A percentile compares a stretch with the other conserved stretches of the same genome.
These are phyloP conservation scores for Aplodontia rufa DNA, from an alignment of 2,113 vertebrate species.

Conservation along the genomic window DNA sequence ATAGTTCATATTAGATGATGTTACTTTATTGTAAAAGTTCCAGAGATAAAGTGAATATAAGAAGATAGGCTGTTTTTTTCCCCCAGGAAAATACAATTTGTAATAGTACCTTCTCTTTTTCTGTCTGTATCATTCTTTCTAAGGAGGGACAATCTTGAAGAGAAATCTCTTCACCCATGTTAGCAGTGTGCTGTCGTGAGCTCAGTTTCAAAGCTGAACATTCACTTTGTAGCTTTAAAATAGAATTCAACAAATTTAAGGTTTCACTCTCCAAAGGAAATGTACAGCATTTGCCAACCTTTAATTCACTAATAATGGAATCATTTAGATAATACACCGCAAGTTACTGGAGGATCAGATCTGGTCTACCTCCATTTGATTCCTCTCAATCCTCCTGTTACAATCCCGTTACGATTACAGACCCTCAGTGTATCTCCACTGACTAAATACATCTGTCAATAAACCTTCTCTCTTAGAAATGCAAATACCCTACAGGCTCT, in stretches of 20 bases:
- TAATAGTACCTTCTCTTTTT: not conserved
- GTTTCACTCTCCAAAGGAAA: not conserved
- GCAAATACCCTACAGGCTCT: constrained; percentile 18
- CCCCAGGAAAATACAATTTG: not conserved
- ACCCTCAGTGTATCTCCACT: not conserved
- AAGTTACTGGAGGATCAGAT: not conserved
- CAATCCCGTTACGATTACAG: not conserved
- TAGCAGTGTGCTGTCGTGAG: not conserved
- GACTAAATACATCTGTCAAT: not conserved
- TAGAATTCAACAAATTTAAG: not conserved
- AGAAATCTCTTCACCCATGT: not conserved
- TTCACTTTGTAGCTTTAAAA: constrained; percentile 8
- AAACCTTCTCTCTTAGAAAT: constrained; percentile 45
- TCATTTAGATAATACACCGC: not conserved
- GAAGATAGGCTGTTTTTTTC: not conserved
- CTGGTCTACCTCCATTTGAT: not conserved
- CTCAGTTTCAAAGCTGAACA: not conserved
- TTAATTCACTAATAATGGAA: constrained; percentile 8
- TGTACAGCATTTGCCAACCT: not conserved
- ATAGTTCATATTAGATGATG: not conserved
- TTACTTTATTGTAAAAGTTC: not conserved
- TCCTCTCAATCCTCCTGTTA: not conserved
- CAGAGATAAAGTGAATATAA: not conserved
- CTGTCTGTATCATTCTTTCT: not conserved
- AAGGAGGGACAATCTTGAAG: not conserved